Evolutionary conservation across 2,888 invertebrate species (phyloP).

Genomic region (Phyllotreta cruciferae): DNA sequence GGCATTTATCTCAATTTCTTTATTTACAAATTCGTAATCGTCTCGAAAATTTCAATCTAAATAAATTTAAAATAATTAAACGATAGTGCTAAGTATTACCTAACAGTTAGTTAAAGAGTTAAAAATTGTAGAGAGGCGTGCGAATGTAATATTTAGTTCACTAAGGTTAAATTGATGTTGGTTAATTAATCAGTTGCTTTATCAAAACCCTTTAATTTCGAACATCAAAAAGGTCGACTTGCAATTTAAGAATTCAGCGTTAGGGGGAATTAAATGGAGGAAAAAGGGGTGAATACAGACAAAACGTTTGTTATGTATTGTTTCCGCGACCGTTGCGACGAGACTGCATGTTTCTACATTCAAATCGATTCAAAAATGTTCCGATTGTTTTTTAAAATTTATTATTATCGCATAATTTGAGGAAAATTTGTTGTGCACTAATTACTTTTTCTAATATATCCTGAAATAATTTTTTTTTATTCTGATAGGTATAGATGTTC

Average conservation of each 20-base stretch:
- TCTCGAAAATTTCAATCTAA: too few species aligned
- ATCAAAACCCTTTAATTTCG: slow-evolving; percentile 27
- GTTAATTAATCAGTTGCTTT: slow-evolving; percentile 24
- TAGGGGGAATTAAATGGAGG: slow-evolving; percentile 14
- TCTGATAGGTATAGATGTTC: background rate
- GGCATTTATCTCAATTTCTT: slow-evolving; percentile 28
- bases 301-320: slow-evolving; percentile 29
- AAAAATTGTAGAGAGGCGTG: too few species aligned
- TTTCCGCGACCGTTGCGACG: slow-evolving; percentile 10
- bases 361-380: background rate
- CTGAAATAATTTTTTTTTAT: too few species aligned
- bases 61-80: too few species aligned
- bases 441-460: too few species aligned
- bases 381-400: too few species aligned
- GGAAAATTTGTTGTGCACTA: too few species aligned
- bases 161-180: background rate
- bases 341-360: slow-evolving; percentile 22
- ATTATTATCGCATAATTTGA: too few species aligned
- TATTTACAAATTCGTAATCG: slow-evolving; percentile 30
- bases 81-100: too few species aligned
- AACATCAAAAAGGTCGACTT: slow-evolving; percentile 19
- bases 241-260: slow-evolving; percentile 28
- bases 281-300: slow-evolving; percentile 29
- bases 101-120: too few species aligned
- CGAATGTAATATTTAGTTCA: too few species aligned